Base-by-base conservation (phyloP, 2,888 invertebrate species). In the Hoplodrina ambigua region DNA sequence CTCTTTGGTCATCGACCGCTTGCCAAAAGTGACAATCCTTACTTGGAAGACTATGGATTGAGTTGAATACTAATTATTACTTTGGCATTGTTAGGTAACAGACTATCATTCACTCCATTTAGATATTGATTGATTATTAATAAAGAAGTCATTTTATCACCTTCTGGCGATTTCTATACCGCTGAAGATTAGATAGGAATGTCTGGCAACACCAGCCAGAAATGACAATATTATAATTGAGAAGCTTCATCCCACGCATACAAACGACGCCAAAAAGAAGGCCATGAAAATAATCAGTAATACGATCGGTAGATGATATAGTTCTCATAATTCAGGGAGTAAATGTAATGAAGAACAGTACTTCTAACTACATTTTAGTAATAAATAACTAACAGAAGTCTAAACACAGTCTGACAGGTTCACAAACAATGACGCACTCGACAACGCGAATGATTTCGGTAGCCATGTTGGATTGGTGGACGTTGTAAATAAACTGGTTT, bases 401-500 rank as follows among this genome's bases (percentile, higher is more conserved):
- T 11, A 41, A 64, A 58, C 52, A 13, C 8, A 20, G 54, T n/a
- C 10, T 50, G 19, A 15, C 54, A 66, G 30, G 17, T 66, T 10
- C 33, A 63, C 55, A 75, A 80, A 63, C 46, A 71, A 61, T 71
- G 60, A 78, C 60, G 62, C 64, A 65, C 20, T 10, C 41, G 20
- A n/a, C 44, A 64, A 55, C 58, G 30, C 60, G 25, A 69, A 50
- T 58, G 20, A 69, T 72, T 63, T 61, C 30, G 49, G 65, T 41
- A 53, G 58, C 68, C 64, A 72, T 69, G 13, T 72, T 76, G 46
- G 8, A 61, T 54, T 55, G 20, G 41, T 62, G 33, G 19, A 50
- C 4, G 55, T 53, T 66, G 59, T 53, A 65, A 64, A 78, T 30
- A 72, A 72, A 82, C 75, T 56, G 79, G 66, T 79, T 66, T 52